Percentiles rank a stretch among this genome's conserved stretches.
Evolutionary conservation across 2,113 vertebrate species (phyloP).

Genomic region (Colossoma macropomum): DNA sequence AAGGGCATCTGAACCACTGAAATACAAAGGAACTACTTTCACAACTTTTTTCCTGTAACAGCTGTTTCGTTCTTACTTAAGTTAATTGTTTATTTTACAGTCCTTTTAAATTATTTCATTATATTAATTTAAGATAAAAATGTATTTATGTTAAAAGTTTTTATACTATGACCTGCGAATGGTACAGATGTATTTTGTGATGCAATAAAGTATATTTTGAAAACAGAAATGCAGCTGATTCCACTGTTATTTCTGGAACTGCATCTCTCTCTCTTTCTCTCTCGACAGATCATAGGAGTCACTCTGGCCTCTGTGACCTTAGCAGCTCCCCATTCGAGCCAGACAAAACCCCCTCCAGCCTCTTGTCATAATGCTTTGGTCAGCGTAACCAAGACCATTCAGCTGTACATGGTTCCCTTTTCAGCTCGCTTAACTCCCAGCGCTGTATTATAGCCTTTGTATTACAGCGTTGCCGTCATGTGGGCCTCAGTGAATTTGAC

Average conservation of each 20-base stretch:
- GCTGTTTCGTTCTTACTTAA: constrained; percentile 56
- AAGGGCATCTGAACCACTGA: constrained; percentile 71
- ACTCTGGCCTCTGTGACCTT: constrained; percentile 65
- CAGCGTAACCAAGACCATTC: constrained; percentile 72
- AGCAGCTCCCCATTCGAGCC: constrained; percentile 57
- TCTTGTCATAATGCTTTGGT: constrained; percentile 67
- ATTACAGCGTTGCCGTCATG: background rate
- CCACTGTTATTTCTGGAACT: constrained; percentile 64
- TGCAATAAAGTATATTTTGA: constrained; percentile 72
- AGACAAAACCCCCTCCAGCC: constrained; percentile 72
- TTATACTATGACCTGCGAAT: constrained; percentile 56
- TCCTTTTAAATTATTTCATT: constrained; percentile 77
- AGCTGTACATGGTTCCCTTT: constrained; percentile 64
- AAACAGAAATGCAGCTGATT: constrained; percentile 34
- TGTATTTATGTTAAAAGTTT: constrained; percentile 76
- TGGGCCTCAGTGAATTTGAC: no score
- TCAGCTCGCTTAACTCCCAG: constrained; percentile 40
- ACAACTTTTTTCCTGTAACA: constrained; percentile 63
- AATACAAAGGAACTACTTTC: constrained; percentile 60
- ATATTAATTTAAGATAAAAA: constrained; percentile 46
- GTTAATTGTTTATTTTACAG: constrained; percentile 65
- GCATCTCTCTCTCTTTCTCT: constrained; percentile 56
- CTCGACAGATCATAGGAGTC: constrained; percentile 66
- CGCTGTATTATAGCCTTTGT: background rate
- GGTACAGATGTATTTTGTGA: constrained; percentile 65